Percentiles rank a stretch among this genome's conserved stretches.
These are phyloP conservation scores for Odontomachus brunneus DNA, from an alignment of 1,140 invertebrate species.

Conservation along the genomic window DNA sequence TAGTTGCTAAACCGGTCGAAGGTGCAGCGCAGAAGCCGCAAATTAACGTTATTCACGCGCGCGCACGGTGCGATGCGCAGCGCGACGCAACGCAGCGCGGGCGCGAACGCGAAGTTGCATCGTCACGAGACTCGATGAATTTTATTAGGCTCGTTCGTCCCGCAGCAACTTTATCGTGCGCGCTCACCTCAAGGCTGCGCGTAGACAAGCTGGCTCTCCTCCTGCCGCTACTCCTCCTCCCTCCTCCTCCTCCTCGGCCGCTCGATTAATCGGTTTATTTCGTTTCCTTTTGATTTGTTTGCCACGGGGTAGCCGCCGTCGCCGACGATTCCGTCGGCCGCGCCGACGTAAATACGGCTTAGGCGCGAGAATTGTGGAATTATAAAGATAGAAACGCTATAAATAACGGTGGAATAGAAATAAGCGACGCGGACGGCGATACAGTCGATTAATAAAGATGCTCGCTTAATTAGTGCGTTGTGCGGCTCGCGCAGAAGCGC, in stretches of 20 bases:
- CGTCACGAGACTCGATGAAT: conserved; percentile 56
- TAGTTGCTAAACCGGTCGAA: conserved; percentile 54
- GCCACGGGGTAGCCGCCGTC: not conserved
- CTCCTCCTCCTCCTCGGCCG: not conserved
- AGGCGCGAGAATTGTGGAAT: conserved; percentile 33
- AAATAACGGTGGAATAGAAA: conserved; percentile 38
- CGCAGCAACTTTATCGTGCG: conserved; percentile 50
- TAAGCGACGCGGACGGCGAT: not conserved
- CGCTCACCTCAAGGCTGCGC: conserved; percentile 38
- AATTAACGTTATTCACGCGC: conserved; percentile 55
- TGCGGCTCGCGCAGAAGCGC: conserved; percentile 16
- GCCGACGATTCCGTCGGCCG: not conserved
- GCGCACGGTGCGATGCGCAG: not conserved
- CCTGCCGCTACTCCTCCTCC: not conserved
- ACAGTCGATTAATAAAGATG: conserved; percentile 49
- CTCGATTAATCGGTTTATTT: conserved; percentile 54
- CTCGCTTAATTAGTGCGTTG: conserved; percentile 48
- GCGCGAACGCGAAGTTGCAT: conserved; percentile 30
- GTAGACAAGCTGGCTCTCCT: conserved; percentile 43
- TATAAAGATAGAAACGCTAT: conserved; percentile 51
- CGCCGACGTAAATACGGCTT: conserved; percentile 42
- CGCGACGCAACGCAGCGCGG: conserved; percentile 4
- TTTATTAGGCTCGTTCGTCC: conserved; percentile 57
- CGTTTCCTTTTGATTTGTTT: conserved; percentile 31
- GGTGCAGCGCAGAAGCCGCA: conserved; percentile 51